A percentile compares a stretch with the other conserved stretches of the same genome.
Conservation (phyloP, 2,113 vertebrate species). For the Rhinopomastus cyanomelas region DNA sequence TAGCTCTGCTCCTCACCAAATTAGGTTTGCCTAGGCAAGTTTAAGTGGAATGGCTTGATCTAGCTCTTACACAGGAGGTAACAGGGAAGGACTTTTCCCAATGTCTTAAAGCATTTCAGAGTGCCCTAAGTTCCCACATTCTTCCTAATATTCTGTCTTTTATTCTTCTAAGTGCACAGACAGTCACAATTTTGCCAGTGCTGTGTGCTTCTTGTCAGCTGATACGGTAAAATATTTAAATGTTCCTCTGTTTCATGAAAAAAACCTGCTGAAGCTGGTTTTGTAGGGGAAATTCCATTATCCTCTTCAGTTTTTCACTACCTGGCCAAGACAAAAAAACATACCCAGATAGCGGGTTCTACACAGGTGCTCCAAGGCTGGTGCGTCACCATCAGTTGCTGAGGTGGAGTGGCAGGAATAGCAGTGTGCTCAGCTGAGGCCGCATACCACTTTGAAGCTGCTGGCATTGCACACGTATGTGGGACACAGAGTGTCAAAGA, state of each 20-base stretch:
- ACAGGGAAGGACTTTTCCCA: neutral
- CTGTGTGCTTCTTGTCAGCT: neutral
- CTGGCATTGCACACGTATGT: accelerated
- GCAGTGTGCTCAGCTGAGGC: neutral
- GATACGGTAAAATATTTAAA: neutral
- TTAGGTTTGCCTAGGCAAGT: neutral
- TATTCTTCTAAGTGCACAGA: neutral
- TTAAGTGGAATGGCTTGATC: neutral
- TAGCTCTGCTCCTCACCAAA: neutral
- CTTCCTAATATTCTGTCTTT: neutral
- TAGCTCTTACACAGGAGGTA: neutral
- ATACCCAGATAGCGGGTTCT: neutral
- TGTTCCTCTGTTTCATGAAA: neutral
- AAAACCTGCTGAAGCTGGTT: neutral
- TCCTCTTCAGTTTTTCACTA: neutral
- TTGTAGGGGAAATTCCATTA: neutral
- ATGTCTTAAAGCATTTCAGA: neutral
- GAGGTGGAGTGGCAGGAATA: neutral
- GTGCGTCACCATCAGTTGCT: neutral
- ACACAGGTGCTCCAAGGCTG: neutral
- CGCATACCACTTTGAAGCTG: neutral
- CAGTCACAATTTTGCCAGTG: neutral
- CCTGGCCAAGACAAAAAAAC: neutral
- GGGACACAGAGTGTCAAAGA: neutral
- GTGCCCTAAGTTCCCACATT: neutral